Base-by-base conservation (phyloP, 2,888 invertebrate genomes). In the Drosophila maculinotata region DNA sequence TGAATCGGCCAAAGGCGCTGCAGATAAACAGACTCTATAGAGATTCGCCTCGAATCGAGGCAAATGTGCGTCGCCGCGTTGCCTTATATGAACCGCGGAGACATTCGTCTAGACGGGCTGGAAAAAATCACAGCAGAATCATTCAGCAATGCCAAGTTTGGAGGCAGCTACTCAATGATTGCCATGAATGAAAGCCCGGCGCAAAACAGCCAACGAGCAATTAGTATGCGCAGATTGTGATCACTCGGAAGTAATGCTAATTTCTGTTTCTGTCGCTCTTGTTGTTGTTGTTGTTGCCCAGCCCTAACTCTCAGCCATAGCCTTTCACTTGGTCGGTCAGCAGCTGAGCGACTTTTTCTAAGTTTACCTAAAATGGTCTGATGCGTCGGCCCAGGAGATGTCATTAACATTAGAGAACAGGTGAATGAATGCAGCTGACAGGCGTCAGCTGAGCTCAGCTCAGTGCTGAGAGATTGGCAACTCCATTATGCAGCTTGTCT, bases 171-270 rank as follows among this genome's bases (percentile, higher is more conserved):
- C 71, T 82, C 85, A 85, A 85, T 85, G 85, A 78, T 85, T 79
- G 82, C 85, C 78, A 86, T 86, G 85, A 86, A 86, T 86, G 85
- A 87, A 79, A 77, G 58, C 81, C 75, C 9, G 30, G 45, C 30
- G 69, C 67, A 48, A 59, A 44, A 65, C 47, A 36, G 8, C 53
- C 60, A 63, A 28, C 64, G 20, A 77, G 87, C 90, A 90, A 90
- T 90, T 90, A 90, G 90, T 90, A 90, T 90, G 89, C 90, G 85
- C 78, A 81, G 90, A 90, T 90, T 90, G 90, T 88, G 90, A 90
- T 90, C 89, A 88, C 82, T 90, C 86, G 87, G 89, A 90, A 89
- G 89, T 90, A 90, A 90, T 90, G 90, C 89, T 90, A 90, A 90
- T 90, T 90, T 49, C 26, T 39, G 47, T 42, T 20, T 20, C 20